These are phyloP conservation scores for Aphelinus atriplicis DNA, from an alignment of 1,140 invertebrate species.

Conservation along the genomic window DNA sequence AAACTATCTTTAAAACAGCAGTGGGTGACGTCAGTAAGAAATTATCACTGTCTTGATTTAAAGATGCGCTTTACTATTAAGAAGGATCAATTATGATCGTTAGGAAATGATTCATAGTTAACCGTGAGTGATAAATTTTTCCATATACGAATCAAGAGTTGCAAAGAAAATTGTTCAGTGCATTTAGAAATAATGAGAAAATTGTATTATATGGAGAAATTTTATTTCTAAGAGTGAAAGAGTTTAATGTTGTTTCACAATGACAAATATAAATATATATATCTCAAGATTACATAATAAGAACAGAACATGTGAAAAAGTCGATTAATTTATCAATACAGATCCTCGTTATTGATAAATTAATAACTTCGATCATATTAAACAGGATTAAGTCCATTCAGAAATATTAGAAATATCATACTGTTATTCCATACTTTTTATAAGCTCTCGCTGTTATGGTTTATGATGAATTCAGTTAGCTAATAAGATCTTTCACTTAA, in stretches of 20 bases:
- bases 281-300: too few species aligned
- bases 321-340: too few species aligned
- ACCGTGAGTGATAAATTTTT: constrained; percentile 6
- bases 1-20: not conserved
- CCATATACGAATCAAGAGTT: not conserved
- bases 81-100: too few species aligned
- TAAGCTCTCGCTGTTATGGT: too few species aligned
- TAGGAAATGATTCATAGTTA: too few species aligned
- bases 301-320: too few species aligned
- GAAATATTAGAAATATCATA: too few species aligned
- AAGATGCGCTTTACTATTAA: too few species aligned
- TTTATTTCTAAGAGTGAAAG: not conserved
- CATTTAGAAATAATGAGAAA: constrained; percentile 22
- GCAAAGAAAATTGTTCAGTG: constrained; percentile 14
- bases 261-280: not conserved
- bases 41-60: not conserved
- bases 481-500: constrained; percentile 8
- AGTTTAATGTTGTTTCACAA: constrained; percentile 16
- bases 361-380: too few species aligned
- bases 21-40: not conserved
- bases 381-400: too few species aligned
- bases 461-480: not conserved
- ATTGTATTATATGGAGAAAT: constrained; percentile 16
- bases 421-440: too few species aligned
- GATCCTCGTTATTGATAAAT: too few species aligned